phyloP scores from a whole-genome alignment of 2,113 vertebrate genomes.

The Salvelinus sp. region DNA sequence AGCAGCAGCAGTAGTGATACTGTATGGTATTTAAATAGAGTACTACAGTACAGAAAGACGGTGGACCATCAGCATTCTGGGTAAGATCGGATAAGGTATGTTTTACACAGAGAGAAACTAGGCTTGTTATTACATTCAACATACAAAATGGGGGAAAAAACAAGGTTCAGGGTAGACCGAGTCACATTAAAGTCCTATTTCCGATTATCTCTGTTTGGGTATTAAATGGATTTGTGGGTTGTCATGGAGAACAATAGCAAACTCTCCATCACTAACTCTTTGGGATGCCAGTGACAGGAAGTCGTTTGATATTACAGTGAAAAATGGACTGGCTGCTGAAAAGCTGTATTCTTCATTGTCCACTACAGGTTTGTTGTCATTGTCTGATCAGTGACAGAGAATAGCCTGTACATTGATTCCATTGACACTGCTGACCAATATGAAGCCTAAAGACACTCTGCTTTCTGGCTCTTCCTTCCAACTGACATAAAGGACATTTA shows the following conservation, averaged over 20 bases:
- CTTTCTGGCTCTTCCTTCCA: not conserved
- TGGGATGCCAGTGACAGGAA: not conserved
- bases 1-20: too few relatives aligned
- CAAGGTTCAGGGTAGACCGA: too few relatives aligned
- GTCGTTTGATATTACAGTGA: slow-evolving; percentile 19
- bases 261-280: not conserved
- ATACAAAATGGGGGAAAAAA: too few relatives aligned
- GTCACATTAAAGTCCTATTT: not conserved
- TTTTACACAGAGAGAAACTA: too few relatives aligned
- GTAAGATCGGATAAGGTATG: too few relatives aligned
- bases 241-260: not conserved
- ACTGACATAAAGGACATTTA: not conserved
- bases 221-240: not conserved
- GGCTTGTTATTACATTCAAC: too few relatives aligned
- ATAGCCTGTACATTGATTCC: not conserved
- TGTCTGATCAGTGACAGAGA: slow-evolving; percentile 9
- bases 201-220: not conserved
- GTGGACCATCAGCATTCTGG: too few relatives aligned
- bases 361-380: slow-evolving; percentile 11
- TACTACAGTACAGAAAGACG: too few relatives aligned
- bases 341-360: slow-evolving; percentile 24
- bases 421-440: not conserved
- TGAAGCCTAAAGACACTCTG: not conserved
- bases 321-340: slow-evolving; percentile 17
- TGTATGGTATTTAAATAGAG: too few relatives aligned